Base-by-base conservation (phyloP, 2,113 vertebrate species). In the Rhynchomys soricoides region DNA sequence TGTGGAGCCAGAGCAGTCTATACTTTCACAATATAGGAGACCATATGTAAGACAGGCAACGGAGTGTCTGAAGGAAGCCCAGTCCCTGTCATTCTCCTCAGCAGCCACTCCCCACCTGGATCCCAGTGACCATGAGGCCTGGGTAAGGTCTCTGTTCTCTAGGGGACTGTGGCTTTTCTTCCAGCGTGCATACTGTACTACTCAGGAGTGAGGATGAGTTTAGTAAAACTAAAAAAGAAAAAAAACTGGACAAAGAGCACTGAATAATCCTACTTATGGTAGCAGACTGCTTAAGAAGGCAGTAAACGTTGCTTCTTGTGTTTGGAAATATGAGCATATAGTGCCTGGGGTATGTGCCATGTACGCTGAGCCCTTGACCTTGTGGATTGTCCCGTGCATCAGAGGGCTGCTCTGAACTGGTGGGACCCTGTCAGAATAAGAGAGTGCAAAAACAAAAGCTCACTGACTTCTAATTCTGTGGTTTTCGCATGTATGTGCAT, bases 271-370 rank as follows among this genome's bases (percentile, higher is more conserved):
- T 90, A 11, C 29, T 50, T 50, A 59, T 24, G 26, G 8, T 52
- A 55, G 0, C n/a, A 85, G 90, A 78, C 26, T 31, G 59, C 40
- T 87, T 78, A 19, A 83, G 78, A 34, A 94, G 91, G 48, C 45
- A 62, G 24, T 1, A 24, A 12, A 24, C 4, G 17, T 8, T 17
- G n/a, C 59, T 48, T 40, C 12, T 2, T 0, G 4, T 5, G 6
- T 43, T 77, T 59, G 29, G 26, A 55, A 45, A 43, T 21, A 43
- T 19, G 2, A 6, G 24, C 15, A 17, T 2, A 6, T 31, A 71
- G 13, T 0, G 7, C 29, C 81, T 1, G 3, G 17, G 16, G 3
- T 0, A 4, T 0, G 2, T 22, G 17, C 5, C 59, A 12, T 40
- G 0, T 1, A 7, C 2, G 10, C 4, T 3, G 37, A 45, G n/a